Conservation (phyloP, 1,140 invertebrate genomes). For the Portunus trituberculatus region DNA sequence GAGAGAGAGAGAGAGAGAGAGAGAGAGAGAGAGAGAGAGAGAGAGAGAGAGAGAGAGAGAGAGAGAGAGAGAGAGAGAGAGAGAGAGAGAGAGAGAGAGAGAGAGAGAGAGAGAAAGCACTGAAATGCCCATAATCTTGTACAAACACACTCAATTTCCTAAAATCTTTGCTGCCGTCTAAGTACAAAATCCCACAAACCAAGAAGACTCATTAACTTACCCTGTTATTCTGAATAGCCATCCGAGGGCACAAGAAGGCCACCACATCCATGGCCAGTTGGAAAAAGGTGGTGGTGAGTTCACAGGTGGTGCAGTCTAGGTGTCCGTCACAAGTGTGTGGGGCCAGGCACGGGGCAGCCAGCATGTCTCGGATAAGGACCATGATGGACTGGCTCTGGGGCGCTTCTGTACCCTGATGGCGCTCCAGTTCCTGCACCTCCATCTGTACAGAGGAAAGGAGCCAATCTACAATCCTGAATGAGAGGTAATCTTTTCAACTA, state of each 20-base stretch:
- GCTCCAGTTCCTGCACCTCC: conserved; percentile 95
- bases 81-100: too few relatives aligned
- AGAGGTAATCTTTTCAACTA: background rate
- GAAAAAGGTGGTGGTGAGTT: conserved; percentile 95
- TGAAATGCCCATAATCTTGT: too few relatives aligned
- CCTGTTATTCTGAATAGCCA: conserved; percentile 81
- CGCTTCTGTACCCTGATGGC: conserved; percentile 90
- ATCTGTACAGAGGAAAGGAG: conserved; percentile 83
- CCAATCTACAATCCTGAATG: background rate
- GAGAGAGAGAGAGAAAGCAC: too few relatives aligned
- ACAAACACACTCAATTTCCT: too few relatives aligned
- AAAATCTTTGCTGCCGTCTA: too few relatives aligned
- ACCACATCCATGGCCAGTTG: conserved; percentile 91
- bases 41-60: too few relatives aligned
- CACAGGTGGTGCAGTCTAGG: conserved; percentile 93
- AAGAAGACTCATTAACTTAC: conserved; percentile 38
- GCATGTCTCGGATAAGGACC: conserved; percentile 90
- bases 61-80: too few relatives aligned
- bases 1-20: too few relatives aligned
- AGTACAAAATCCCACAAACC: background rate
- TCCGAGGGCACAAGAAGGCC: conserved; percentile 88
- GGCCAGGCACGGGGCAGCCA: conserved; percentile 88
- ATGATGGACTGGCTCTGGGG: conserved; percentile 88
- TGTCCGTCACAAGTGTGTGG: conserved; percentile 86
- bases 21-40: too few relatives aligned